phyloP scores from a whole-genome alignment of 2,113 vertebrate genomes.

The Sclerurus mexicanus region DNA sequence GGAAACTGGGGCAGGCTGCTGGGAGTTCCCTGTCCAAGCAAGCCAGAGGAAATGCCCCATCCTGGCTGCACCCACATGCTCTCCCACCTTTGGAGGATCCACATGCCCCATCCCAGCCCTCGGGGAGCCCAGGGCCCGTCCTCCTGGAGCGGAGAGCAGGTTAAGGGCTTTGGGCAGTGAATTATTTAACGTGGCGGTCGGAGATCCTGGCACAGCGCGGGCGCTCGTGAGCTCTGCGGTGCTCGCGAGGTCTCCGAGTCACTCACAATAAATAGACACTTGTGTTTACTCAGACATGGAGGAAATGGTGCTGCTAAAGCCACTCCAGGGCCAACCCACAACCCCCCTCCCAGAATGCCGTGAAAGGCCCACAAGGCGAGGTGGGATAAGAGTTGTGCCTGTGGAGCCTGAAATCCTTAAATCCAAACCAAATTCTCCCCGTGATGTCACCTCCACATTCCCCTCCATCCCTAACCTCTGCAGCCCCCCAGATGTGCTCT shows the following conservation, averaged over 20 bases:
- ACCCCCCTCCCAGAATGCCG: rapidly evolving
- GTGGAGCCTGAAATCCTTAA: not conserved
- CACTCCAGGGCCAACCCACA: not conserved
- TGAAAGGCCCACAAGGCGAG: rapidly evolving
- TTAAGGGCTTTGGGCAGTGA: not conserved
- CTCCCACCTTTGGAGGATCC: not conserved
- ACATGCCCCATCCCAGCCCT: too few relatives aligned
- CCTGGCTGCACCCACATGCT: not conserved
- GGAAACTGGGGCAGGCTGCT: not conserved
- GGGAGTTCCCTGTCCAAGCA: not conserved
- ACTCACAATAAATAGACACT: not conserved
- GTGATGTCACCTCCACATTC: rapidly evolving
- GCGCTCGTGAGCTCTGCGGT: not conserved
- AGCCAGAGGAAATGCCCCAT: rapidly evolving
- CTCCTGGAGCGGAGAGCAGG: not conserved
- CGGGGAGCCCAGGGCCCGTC: not conserved
- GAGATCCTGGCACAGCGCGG: not conserved
- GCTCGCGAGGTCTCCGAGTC: not conserved
- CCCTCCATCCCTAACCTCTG: not conserved
- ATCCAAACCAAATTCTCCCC: not conserved
- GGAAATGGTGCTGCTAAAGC: not conserved
- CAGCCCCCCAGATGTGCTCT: too few relatives aligned
- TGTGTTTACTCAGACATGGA: not conserved
- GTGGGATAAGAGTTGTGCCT: rapidly evolving
- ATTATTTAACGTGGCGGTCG: slow-evolving; percentile 40